Conservation (phyloP, 2,113 vertebrate genomes). For the Sinocyclocheilus rhinocerous region DNA sequence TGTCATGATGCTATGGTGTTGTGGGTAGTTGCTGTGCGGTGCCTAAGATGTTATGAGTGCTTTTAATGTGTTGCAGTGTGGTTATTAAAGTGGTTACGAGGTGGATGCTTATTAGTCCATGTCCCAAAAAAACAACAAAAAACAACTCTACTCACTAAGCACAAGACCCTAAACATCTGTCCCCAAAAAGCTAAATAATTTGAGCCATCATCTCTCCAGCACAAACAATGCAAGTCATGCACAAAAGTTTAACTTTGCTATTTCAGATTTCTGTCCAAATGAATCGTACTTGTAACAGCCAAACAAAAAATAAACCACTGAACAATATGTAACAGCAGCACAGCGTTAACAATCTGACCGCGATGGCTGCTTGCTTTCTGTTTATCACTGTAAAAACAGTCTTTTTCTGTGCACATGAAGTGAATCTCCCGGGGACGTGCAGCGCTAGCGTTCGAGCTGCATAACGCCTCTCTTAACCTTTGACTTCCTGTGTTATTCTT, state of each 20-base stretch:
- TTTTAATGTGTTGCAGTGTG: not conserved
- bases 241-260: not conserved
- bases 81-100: not conserved
- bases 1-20: not conserved
- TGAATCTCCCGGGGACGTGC: constrained; percentile 20
- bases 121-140: not conserved
- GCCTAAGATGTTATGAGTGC: not conserved
- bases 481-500: constrained; percentile 75
- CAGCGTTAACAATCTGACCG: constrained; percentile 47
- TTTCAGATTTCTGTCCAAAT: not conserved
- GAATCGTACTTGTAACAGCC: not conserved
- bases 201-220: not conserved
- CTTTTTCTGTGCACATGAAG: not conserved
- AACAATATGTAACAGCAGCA: constrained; percentile 14
- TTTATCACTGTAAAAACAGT: constrained; percentile 32
- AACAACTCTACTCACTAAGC: not conserved
- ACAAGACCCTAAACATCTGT: not conserved
- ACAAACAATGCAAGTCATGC: not conserved
- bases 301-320: not conserved
- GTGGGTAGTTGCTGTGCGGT: not conserved
- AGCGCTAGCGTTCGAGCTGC: constrained; percentile 59
- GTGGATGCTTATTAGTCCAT: not conserved
- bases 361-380: constrained; percentile 64
- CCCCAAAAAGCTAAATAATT: not conserved
- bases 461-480: constrained; percentile 76